Base-by-base conservation (phyloP, 2,888 invertebrate species). In the Psylliodes chrysocephalus region DNA sequence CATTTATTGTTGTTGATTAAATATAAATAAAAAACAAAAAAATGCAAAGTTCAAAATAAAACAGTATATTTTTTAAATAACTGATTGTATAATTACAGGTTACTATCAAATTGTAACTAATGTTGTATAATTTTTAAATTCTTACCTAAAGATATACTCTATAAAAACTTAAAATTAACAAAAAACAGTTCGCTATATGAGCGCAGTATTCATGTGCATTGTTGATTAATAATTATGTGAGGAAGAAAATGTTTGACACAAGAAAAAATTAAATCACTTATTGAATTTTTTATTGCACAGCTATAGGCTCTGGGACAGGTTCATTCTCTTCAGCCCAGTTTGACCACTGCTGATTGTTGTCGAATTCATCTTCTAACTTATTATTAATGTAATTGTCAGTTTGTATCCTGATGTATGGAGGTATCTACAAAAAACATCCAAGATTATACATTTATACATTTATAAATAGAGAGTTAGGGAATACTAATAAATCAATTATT, bases 311-410 rank as follows among this genome's bases (percentile, higher is more conserved):
- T 49, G 69, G 40, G 17, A 74, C 64, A 1, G 76, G 76, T 64
- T 76, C 76, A 33, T 72, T 71, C 46, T 71, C 74, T 53, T 77
- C 75, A 6, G 71, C 72, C 77, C 77, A 78, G 40, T 75, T 72
- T 4, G 68, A 67, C 75, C 75, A 77, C 35, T 72, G 71, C 46
- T 72, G 70, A n/a, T 68, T 59, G 18, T 68, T 60, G 19, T 70
- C 71, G 49, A 73, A 73, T 44, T 71, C 72, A 15, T 76, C 74
- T 19, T 75, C 73, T 18, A 73, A 61, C 64, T 75, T 74, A 5
- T 72, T 66, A 54, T 75, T 70, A 42, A 75, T 60, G 66, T 71
- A 76, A 70, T 76, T 75, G 53, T 76, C 71, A 44, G 72, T 61
- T 60, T 73, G 74, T 18, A 72, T 69, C 57, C 75, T 68, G 52